Evolutionary conservation across 37 sponge, comb jelly and placozoan genomes (phyloP).

Genomic region (Petrosia ficiformis): DNA sequence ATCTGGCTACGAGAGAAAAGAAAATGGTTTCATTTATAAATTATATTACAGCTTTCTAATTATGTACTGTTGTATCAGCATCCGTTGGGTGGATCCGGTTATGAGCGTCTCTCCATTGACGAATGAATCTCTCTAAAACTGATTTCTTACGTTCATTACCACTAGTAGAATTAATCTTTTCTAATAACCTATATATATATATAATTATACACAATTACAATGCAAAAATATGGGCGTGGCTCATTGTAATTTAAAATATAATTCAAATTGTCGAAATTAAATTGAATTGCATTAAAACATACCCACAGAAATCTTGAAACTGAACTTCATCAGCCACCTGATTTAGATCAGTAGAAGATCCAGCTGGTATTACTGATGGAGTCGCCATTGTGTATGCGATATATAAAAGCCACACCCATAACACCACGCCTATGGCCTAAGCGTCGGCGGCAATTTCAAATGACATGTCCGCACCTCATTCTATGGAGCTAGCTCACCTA

Average conservation of each 20-base stretch:
- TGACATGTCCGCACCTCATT: too few species aligned
- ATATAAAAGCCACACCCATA: too few species aligned
- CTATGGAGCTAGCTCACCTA: constrained; percentile 1
- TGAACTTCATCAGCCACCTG: constrained; percentile 18
- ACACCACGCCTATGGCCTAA: too few species aligned
- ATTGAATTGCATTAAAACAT: background rate
- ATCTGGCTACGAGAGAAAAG: constrained; percentile 33
- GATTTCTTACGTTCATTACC: constrained; percentile 75
- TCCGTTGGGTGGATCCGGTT: constrained; percentile 40
- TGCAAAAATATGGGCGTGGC: background rate
- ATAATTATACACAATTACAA: background rate
- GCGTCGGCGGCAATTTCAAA: too few species aligned
- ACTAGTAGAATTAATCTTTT: constrained; percentile 43
- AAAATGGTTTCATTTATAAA: constrained; percentile 11
- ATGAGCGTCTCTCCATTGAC: constrained; percentile 65
- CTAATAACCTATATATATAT: constrained; percentile 33
- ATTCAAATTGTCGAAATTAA: too few species aligned
- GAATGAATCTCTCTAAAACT: constrained; percentile 30
- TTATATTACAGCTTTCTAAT: background rate
- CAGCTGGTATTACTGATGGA: too few species aligned
- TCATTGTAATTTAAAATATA: background rate
- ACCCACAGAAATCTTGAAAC: constrained; percentile 43
- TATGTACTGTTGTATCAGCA: constrained; percentile 39
- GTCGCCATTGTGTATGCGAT: constrained; percentile 18
- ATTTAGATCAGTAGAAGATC: too few species aligned